Conservation (phyloP, 2,797 vertebrate species). For the Notolabrus celidotus region DNA sequence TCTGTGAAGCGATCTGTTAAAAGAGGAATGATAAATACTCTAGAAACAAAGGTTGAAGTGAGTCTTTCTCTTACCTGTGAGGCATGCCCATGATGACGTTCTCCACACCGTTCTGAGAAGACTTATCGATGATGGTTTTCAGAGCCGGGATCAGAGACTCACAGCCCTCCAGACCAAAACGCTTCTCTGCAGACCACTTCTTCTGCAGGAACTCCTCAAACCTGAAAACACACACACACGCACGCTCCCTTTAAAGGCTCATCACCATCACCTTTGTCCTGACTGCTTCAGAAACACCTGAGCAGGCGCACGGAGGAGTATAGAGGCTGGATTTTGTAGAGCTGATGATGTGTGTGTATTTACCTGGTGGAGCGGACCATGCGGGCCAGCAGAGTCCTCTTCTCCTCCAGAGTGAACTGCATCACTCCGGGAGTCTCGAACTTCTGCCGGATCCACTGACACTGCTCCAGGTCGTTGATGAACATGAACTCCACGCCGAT, state of each 20-base stretch:
- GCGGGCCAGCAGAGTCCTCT: slow-evolving; percentile 90
- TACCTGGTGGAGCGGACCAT: slow-evolving; percentile 92
- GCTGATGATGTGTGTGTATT: background rate
- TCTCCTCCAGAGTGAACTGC: slow-evolving; percentile 92
- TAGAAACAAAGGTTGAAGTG: too few relatives aligned
- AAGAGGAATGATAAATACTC: background rate
- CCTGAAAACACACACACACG: slow-evolving; percentile 69
- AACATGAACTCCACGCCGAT: slow-evolving; percentile 96
- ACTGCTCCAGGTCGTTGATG: slow-evolving; percentile 96
- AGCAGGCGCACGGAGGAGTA: background rate
- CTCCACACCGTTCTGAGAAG: slow-evolving; percentile 93
- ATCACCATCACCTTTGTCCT: too few relatives aligned
- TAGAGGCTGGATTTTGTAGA: too few relatives aligned
- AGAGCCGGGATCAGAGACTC: slow-evolving; percentile 95
- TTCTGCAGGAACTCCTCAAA: slow-evolving; percentile 97
- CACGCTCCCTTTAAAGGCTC: too few relatives aligned
- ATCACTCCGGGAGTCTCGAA: slow-evolving; percentile 93
- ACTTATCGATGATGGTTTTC: slow-evolving; percentile 96
- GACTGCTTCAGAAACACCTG: too few relatives aligned
- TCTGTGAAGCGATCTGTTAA: too few relatives aligned
- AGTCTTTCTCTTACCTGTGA: slow-evolving; percentile 87
- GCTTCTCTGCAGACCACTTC: slow-evolving; percentile 98
- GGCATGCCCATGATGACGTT: slow-evolving; percentile 98
- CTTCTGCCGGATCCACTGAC: slow-evolving; percentile 94
- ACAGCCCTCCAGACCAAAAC: slow-evolving; percentile 95